Evolutionary conservation across 2,113 vertebrate species (phyloP).

Genomic region (Actinemys pallida): DNA sequence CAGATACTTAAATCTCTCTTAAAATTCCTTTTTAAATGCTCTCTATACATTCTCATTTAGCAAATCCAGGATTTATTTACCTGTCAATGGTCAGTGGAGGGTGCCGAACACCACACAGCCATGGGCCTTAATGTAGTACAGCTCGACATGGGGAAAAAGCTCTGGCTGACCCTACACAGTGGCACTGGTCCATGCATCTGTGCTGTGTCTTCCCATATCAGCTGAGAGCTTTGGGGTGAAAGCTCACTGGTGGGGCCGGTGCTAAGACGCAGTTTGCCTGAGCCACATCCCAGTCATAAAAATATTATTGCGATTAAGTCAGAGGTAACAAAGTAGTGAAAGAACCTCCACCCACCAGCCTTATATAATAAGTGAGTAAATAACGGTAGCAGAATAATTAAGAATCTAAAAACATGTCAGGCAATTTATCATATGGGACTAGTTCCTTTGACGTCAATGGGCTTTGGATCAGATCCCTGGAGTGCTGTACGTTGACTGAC

Average conservation of each 20-base stretch:
- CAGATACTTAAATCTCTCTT: not conserved
- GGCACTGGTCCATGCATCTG: not conserved
- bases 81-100: not conserved
- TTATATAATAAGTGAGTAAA: not conserved
- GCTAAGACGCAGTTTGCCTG: not conserved
- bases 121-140: fast-evolving
- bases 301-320: not conserved
- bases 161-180: not conserved
- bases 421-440: not conserved
- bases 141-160: not conserved
- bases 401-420: not conserved
- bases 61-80: not conserved
- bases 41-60: not conserved
- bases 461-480: not conserved
- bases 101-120: not conserved
- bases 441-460: fast-evolving
- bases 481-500: not conserved
- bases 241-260: not conserved
- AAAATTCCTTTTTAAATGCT: not conserved
- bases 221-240: not conserved
- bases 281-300: fast-evolving
- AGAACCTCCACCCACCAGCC: not conserved
- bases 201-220: not conserved
- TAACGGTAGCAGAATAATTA: not conserved
- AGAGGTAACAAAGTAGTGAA: not conserved